These are phyloP conservation scores for Caenorhabditis sulstoni DNA, from an alignment of 2,888 invertebrate species.

Conservation along the genomic window DNA sequence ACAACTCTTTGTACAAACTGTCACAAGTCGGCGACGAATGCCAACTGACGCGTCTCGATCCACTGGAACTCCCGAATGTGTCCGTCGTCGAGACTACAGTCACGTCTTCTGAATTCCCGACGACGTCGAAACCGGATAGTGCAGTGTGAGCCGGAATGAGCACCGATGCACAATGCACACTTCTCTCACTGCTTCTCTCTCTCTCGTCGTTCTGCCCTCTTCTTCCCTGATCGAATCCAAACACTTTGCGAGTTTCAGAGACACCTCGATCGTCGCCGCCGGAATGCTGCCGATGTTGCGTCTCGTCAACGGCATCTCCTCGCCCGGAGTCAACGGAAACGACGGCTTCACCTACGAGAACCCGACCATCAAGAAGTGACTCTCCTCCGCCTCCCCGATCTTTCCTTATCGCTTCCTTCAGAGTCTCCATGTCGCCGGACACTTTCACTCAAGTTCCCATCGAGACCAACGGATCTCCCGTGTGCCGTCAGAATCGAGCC, in stretches of 20 bases:
- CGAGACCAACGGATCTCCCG: slow-evolving; percentile 44
- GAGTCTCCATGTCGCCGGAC: slow-evolving; percentile 35
- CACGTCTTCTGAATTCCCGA: background rate
- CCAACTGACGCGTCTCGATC: slow-evolving; percentile 25
- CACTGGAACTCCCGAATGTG: slow-evolving; percentile 18
- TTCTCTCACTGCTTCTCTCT: background rate
- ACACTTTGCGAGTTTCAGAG: slow-evolving; percentile 61
- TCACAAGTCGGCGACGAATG: slow-evolving; percentile 46
- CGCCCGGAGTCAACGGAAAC: slow-evolving; percentile 32
- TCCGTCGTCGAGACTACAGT: background rate
- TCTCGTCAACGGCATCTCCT: slow-evolving; percentile 62
- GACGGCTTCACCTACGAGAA: slow-evolving; percentile 49
- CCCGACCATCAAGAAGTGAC: slow-evolving; percentile 33
- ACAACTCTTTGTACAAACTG: slow-evolving; percentile 47
- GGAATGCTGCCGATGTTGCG: slow-evolving; percentile 75
- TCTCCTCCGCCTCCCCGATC: no score
- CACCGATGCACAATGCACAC: background rate
- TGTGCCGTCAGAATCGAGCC: slow-evolving; percentile 45
- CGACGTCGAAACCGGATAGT: background rate
- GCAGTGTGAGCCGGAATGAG: slow-evolving; percentile 22
- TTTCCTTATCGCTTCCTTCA: slow-evolving; percentile 1
- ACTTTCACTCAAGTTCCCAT: slow-evolving; percentile 38
- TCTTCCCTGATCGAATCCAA: no score
- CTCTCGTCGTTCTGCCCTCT: background rate
- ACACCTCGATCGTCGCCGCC: slow-evolving; percentile 76